A percentile compares a stretch with the other conserved stretches of the same genome.
Evolutionary conservation across 2,797 vertebrate species (phyloP).

Genomic region (Aulostomus chinensis): DNA sequence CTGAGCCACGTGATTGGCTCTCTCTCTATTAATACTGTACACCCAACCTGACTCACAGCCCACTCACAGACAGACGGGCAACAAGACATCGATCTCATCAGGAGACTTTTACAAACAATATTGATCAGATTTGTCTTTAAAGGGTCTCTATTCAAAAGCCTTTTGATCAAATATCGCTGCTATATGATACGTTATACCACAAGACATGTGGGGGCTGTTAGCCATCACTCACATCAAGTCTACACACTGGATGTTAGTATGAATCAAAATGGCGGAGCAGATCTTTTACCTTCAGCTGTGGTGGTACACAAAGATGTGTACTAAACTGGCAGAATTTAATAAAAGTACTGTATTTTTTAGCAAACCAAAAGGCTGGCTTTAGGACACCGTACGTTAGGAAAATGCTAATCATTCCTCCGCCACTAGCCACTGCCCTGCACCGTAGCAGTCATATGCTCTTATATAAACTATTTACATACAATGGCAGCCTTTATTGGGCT

Average conservation of each 20-base stretch:
- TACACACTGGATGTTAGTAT: slow-evolving; percentile 48
- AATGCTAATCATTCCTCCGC: slow-evolving; percentile 83
- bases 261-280: slow-evolving; percentile 39
- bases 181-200: neutral
- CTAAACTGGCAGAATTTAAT: slow-evolving; percentile 66
- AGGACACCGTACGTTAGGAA: slow-evolving; percentile 77
- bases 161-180: slow-evolving; percentile 14
- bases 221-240: slow-evolving; percentile 14
- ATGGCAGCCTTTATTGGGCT: slow-evolving; percentile 86
- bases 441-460: slow-evolving; percentile 94
- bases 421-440: slow-evolving; percentile 89
- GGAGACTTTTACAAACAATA: neutral
- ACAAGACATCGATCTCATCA: slow-evolving; percentile 56
- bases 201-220: slow-evolving; percentile 12
- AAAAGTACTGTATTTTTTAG: slow-evolving; percentile 62
- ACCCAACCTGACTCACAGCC: slow-evolving; percentile 66
- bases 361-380: slow-evolving; percentile 63
- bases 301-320: slow-evolving; percentile 82
- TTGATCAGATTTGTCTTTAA: slow-evolving; percentile 5
- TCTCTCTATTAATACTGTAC: slow-evolving; percentile 73
- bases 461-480: slow-evolving; percentile 96
- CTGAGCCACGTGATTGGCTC: slow-evolving; percentile 70
- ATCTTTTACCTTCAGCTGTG: slow-evolving; percentile 83
- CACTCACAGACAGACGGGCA: slow-evolving; percentile 62
- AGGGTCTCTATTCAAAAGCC: no score